Evolutionary conservation across 2,113 vertebrate species (phyloP), one percentile per base, ranked within the genome.

Genomic region (Mirounga angustirostris): DNA sequence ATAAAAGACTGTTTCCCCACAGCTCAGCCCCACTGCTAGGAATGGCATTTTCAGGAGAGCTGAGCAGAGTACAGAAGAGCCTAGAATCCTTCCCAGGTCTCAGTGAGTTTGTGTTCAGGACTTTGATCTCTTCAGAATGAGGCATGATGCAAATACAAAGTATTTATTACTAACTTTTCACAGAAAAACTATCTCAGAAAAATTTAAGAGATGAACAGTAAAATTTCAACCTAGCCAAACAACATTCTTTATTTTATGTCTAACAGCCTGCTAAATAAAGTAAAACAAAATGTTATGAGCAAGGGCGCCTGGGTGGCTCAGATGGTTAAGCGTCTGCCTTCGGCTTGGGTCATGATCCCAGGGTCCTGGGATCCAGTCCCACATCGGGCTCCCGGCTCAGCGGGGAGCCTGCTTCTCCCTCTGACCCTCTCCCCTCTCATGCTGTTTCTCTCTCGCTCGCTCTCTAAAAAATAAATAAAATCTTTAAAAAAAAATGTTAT

Each of bases 211-310:
- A 56, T 67, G 7, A 94, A 95, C 79, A 94, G 79, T 93, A 97
- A 97, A 95, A 83, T 96, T 94, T 96, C 82, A 97, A 78, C 71
- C 50, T 93, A 89, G 6, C 71, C 89, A 96, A 96, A 97, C n/a
- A 91, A 28, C 15, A 65, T 80, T 95, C 46, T 71, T 95, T 61
- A 80, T 92, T 95, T 97, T 93, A 97, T 89, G 79, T 80, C 36
- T 61, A 92, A 84, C 59, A 96, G 92, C 36, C 79, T 89, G 50
- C 33, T 95, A 97, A 96, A 95, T 97, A 92, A 94, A 84, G 61
- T 81, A 95, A 96, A 93, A 91, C 71, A 93, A 97, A 98, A 95
- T 63, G 63, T 73, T 89, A 96, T 52, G 54, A 96, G 83, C 89
- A 98, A 67, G 40, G 40, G 40, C 40, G 3, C 40, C 40, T 40